Evolutionary conservation across 53 echinoderm and acorn worm species (phyloP), one percentile per base, ranked within the genome.

Genomic region (Zoroaster sp.): DNA sequence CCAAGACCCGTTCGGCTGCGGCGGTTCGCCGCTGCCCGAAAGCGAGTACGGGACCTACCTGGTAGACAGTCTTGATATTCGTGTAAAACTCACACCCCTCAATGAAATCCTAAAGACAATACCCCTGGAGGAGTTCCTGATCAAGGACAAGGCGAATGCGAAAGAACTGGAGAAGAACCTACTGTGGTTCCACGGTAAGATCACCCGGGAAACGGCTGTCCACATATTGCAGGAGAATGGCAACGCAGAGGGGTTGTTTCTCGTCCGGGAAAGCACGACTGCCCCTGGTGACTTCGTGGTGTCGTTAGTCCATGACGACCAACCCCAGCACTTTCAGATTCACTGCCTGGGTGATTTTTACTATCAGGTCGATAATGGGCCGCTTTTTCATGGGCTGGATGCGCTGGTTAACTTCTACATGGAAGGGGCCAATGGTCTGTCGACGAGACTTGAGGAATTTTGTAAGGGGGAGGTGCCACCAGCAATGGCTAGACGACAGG

Each of bases 281-380:
- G 87, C 93, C 10, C 80, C 66, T 23, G 97, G 97, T 0, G 97
- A 97, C 35, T 97, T 92, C 36, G 97, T 97, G 23, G 88, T 97
- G 23, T 97, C 97, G 10, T 75, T 97, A n/a, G 87, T 97, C 21
- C 95, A 95, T 83, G 91, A 92, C n/a, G 72, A 33, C 0, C 87
- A 83, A 12, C 94, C 97, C 32, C 95, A 95, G 59, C 97, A 97
- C 85, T 95, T 97, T 42, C 97, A 95, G 78, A 92, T 97, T 15
- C 97, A 97, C 87, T 95, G 95, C 82, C 83, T 95, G 70, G 95
- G 95, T 1, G 97, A 97, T 81, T 94, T 95, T 73, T 95, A 95
- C 41, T 95, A 92, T 42, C 92, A 94, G 85, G 95, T 97, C 33
- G 97, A 97, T 63, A 95, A 94, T 46, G 97, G 97, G 7, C 97